Evolutionary conservation across 2,888 invertebrate species (phyloP).

Genomic region (Nezara viridula): DNA sequence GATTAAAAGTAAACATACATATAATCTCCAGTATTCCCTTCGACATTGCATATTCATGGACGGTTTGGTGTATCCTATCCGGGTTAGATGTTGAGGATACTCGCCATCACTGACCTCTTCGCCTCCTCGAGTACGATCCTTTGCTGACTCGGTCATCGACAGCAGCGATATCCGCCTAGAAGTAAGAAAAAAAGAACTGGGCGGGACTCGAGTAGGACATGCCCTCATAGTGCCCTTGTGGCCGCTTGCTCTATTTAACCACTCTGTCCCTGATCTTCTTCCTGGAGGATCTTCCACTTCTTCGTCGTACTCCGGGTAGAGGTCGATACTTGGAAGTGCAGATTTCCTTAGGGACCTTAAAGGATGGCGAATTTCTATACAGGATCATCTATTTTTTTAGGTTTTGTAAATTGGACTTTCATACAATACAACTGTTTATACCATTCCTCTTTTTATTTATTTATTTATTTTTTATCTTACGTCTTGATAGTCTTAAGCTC

Average conservation of each 20-base stretch:
- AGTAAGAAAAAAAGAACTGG: conserved; percentile 40
- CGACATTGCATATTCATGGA: background rate
- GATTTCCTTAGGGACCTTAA: background rate
- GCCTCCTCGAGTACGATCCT: background rate
- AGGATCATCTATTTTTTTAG: background rate
- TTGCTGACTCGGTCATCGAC: background rate
- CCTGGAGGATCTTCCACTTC: background rate
- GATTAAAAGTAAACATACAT: too few species aligned
- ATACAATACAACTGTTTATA: too few species aligned
- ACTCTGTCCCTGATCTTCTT: background rate
- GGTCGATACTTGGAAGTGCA: background rate
- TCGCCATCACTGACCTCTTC: background rate
- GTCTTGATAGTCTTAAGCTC: too few species aligned
- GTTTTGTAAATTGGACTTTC: too few species aligned
- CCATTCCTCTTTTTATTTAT: too few species aligned
- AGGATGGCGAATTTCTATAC: too few species aligned
- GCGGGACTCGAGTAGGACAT: conserved; percentile 16
- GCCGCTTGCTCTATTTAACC: conserved; percentile 16
- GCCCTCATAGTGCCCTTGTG: conserved; percentile 46
- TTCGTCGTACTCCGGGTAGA: background rate
- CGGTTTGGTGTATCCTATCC: background rate
- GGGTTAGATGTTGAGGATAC: background rate
- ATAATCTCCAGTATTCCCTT: too few species aligned
- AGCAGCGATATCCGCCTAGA: conserved; percentile 34
- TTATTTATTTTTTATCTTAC: too few species aligned